phyloP scores from a whole-genome alignment of 2,797 vertebrate genomes.

The Aerospiza tachiro region DNA sequence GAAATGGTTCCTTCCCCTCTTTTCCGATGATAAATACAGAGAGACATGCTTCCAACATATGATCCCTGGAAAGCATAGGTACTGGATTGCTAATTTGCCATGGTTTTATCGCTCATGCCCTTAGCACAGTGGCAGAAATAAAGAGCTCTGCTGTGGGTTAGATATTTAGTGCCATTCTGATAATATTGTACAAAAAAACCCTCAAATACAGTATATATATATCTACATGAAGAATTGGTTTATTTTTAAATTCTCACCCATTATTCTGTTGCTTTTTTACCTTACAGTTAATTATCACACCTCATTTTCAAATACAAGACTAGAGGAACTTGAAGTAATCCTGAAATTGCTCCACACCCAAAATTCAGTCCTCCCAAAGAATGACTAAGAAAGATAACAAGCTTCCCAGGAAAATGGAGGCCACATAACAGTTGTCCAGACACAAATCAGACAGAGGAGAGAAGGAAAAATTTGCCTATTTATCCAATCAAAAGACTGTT shows the following conservation, averaged over 20 bases:
- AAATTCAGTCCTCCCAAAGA: not conserved
- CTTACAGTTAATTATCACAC: not conserved
- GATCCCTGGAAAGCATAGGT: not conserved
- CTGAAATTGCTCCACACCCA: not conserved
- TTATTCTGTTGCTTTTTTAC: not conserved
- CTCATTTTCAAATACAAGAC: not conserved
- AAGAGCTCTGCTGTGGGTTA: not conserved
- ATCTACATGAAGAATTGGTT: not conserved
- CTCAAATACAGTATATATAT: not conserved
- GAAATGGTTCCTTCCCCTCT: not conserved
- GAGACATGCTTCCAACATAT: not conserved
- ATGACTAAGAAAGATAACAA: not conserved
- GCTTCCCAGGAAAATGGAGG: not conserved
- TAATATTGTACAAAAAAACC: fast-evolving
- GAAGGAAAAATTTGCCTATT: not conserved
- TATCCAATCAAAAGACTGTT: not conserved
- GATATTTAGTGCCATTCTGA: not conserved
- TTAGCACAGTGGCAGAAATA: not conserved
- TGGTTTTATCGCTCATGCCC: not conserved
- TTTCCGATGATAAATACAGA: not conserved
- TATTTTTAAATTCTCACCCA: not conserved
- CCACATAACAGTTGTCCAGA: not conserved
- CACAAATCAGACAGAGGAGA: not conserved
- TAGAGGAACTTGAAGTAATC: not conserved
- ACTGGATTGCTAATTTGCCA: not conserved